Base-by-base conservation (phyloP, 1,140 invertebrate species). In the Andricus grossulariae region DNA sequence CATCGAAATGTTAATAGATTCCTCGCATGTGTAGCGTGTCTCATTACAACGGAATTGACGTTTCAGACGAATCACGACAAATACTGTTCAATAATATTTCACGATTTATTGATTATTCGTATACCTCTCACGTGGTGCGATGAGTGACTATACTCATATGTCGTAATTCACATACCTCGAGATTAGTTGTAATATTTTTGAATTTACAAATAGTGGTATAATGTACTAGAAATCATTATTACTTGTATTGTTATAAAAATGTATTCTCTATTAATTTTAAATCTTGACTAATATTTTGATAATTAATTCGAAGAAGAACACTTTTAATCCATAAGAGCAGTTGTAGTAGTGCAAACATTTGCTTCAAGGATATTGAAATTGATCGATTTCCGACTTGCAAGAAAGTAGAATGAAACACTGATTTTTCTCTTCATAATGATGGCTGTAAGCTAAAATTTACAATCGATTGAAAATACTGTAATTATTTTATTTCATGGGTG, bases 1-100 rank as follows among this genome's bases (percentile, higher is more conserved):
- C 60, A 39, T 45, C 15, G n/a, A 66, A 66, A 66, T 39, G 25
- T 66, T 66, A 66, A 66, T 66, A 66, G 25, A 66, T 66, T 66
- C 60, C 25, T 66, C 25, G 60, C 32, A 66, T 66, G 25, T 66
- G n/a, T 32, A 66, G 57, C 25, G 25, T 66, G 60, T 66, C 60
- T 66, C 60, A 32, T 66, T 66, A 66, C 45, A 66, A 66, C 16
- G 32, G 1, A 66, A 39, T 66, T 66, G 32, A 66, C 60, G 60
- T 66, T 66, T 66, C 16, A 32, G n/a, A 12, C 25, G 21, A 16
- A 60, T 25, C 32, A 15, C 25, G 11, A 25, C 12, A 15, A 25
- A 8, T 57, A 21, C 13, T 60, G 52, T 54, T 54, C 52, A 54
- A 25, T 60, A 60, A 32, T 60, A 32, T 32, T 32, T 60, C 32